These are phyloP conservation scores for Staurois parvus DNA, from an alignment of 2,797 vertebrate genomes.

Conservation along the genomic window DNA sequence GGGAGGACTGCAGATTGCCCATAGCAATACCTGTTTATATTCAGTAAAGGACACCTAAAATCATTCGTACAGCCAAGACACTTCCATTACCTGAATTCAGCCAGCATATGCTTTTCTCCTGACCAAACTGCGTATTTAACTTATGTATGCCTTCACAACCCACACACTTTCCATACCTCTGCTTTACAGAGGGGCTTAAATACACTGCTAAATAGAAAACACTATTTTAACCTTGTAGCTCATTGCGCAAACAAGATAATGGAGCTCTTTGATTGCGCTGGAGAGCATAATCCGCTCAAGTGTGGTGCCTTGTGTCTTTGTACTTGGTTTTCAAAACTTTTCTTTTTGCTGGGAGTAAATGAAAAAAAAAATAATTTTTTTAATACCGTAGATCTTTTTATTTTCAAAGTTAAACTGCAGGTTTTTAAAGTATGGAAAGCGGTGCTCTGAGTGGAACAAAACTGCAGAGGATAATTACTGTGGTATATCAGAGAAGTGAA, in stretches of 20 bases:
- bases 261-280: slow-evolving; percentile 43
- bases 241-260: slow-evolving; percentile 40
- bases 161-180: background rate
- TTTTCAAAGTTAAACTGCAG: slow-evolving; percentile 50
- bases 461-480: slow-evolving; percentile 50
- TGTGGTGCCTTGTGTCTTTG: slow-evolving; percentile 23
- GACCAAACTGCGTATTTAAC: slow-evolving; percentile 7
- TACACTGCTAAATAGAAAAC: slow-evolving; percentile 35
- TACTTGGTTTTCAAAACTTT: slow-evolving; percentile 44
- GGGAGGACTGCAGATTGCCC: background rate
- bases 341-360: slow-evolving; percentile 27
- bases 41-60: background rate
- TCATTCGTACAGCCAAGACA: background rate
- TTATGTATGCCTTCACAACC: background rate
- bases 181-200: slow-evolving; percentile 28
- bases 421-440: slow-evolving; percentile 57
- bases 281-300: slow-evolving; percentile 55
- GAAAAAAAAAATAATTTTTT: slow-evolving; percentile 1
- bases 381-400: slow-evolving; percentile 49
- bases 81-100: background rate
- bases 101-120: slow-evolving; percentile 10
- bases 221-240: slow-evolving; percentile 37
- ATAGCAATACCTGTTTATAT: background rate
- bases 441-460: slow-evolving; percentile 44
- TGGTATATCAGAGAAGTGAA: slow-evolving; percentile 52